Evolutionary conservation across 2,888 invertebrate genomes (phyloP).

Genomic region (Pardosa pseudoannulata): DNA sequence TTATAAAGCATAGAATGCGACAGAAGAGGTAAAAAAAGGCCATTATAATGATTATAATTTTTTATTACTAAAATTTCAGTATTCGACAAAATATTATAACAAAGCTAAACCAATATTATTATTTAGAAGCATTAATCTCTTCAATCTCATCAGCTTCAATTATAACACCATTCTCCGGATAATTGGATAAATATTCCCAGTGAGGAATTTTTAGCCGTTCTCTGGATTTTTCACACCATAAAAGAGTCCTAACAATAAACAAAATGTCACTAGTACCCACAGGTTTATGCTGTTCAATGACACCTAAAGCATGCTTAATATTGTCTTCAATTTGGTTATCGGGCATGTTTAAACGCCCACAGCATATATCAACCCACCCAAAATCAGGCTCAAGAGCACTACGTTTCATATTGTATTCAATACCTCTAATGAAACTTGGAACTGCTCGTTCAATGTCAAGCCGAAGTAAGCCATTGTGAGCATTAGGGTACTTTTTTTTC

Average conservation of each 20-base stretch:
- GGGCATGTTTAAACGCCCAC: conserved; percentile 83
- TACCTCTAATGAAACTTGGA: conserved; percentile 83
- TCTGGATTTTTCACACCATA: conserved; percentile 41
- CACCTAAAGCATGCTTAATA: conserved; percentile 82
- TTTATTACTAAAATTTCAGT: too few relatives aligned
- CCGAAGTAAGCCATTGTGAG: conserved; percentile 82
- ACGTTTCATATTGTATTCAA: conserved; percentile 82
- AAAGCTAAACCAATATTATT: neutral
- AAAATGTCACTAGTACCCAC: conserved; percentile 26
- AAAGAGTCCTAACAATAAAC: conserved; percentile 30
- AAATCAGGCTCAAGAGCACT: conserved; percentile 85
- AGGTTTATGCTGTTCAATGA: conserved; percentile 83
- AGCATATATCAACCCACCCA: conserved; percentile 77
- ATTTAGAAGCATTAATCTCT: neutral
- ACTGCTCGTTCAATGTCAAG: conserved; percentile 82
- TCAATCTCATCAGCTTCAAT: conserved; percentile 24
- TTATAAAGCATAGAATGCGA: too few relatives aligned
- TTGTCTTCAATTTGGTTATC: conserved; percentile 85
- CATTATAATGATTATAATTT: too few relatives aligned
- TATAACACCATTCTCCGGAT: conserved; percentile 54
- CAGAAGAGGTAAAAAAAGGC: too few relatives aligned
- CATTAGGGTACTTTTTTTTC: conserved; percentile 86
- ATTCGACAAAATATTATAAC: neutral
- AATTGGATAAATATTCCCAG: conserved; percentile 53
- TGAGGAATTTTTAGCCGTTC: conserved; percentile 54